phyloP scores from a whole-genome alignment of 2,888 invertebrate genomes.

The Molorchus minor region DNA sequence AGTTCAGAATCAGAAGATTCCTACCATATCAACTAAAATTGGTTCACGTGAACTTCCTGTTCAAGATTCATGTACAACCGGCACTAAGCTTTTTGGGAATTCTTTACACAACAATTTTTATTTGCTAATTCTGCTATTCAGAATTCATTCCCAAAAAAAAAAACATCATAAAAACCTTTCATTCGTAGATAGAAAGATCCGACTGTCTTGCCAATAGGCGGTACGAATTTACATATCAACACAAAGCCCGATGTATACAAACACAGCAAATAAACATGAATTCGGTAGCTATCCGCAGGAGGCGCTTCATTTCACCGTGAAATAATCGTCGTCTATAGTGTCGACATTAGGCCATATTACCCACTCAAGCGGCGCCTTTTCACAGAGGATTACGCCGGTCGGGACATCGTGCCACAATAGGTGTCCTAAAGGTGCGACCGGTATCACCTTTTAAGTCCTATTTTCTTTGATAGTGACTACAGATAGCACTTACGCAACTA shows the following conservation, averaged over 20 bases:
- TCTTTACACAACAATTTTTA: too few species aligned
- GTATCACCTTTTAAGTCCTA: slow-evolving; percentile 37
- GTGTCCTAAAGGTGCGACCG: slow-evolving; percentile 36
- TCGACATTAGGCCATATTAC: slow-evolving; percentile 58
- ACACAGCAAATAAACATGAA: slow-evolving; percentile 25
- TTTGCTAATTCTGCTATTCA: too few species aligned
- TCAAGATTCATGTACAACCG: too few species aligned
- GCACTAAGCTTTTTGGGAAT: too few species aligned
- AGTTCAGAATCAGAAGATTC: too few species aligned
- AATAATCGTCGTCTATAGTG: slow-evolving; percentile 47
- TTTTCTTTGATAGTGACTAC: slow-evolving; percentile 36
- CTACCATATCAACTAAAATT: too few species aligned
- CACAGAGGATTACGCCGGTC: slow-evolving; percentile 36
- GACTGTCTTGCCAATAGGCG: slow-evolving; percentile 16
- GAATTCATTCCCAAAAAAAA: too few species aligned
- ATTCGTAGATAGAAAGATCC: too few species aligned
- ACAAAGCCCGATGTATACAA: slow-evolving; percentile 22
- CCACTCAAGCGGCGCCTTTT: slow-evolving; percentile 52
- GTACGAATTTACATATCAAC: slow-evolving; percentile 10
- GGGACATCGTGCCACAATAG: slow-evolving; percentile 25
- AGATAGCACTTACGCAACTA: slow-evolving; percentile 41
- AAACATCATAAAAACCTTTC: too few species aligned
- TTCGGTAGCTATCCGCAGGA: slow-evolving; percentile 34
- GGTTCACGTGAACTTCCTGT: too few species aligned
- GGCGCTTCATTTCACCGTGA: slow-evolving; percentile 29